A percentile compares a stretch with the other conserved stretches of the same genome.
These are phyloP conservation scores for Petroica traversi DNA, from an alignment of 2,113 vertebrate species.

Conservation along the genomic window DNA sequence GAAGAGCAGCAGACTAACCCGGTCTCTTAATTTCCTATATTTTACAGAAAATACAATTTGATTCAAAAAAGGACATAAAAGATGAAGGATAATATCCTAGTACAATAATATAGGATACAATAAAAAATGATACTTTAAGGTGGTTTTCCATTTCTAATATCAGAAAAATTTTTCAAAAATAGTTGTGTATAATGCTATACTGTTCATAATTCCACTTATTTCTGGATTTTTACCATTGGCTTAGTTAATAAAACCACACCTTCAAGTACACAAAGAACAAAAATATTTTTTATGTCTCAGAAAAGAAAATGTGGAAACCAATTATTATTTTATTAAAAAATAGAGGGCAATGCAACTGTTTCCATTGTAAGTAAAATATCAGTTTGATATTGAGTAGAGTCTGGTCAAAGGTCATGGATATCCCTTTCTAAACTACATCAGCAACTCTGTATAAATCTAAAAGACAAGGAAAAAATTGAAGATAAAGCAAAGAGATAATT, in stretches of 20 bases:
- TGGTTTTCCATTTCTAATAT: background rate
- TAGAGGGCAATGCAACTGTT: background rate
- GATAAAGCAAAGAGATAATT: background rate
- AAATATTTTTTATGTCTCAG: background rate
- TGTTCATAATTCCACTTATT: background rate
- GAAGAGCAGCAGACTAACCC: background rate
- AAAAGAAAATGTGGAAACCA: background rate
- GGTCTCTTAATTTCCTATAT: background rate
- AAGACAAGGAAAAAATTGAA: background rate
- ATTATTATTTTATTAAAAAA: background rate
- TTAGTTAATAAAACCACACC: background rate
- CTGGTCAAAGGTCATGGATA: background rate
- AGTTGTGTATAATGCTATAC: rapidly evolving
- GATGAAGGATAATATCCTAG: background rate
- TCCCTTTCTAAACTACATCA: background rate
- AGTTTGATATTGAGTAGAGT: background rate
- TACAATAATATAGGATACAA: background rate
- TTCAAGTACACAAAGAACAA: background rate
- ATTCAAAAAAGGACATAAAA: background rate
- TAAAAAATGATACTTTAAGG: rapidly evolving
- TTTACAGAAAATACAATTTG: background rate
- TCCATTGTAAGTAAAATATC: background rate
- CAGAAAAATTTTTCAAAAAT: background rate
- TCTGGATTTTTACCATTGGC: background rate
- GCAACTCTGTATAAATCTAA: background rate